Conservation (phyloP, 1,140 invertebrate genomes). For the Macrotrachela quadricornifera region DNA sequence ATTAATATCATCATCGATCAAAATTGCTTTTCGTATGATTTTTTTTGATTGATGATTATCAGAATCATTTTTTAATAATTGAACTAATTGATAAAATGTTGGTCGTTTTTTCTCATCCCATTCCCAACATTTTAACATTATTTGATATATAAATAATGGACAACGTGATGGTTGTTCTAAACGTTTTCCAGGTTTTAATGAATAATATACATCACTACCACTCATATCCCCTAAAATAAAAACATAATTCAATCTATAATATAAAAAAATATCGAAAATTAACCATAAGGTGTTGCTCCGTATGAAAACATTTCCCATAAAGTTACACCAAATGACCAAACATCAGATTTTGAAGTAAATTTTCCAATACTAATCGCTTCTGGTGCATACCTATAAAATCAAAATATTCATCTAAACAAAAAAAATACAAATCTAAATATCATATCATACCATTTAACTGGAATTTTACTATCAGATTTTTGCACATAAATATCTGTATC, state of each 20-base stretch:
- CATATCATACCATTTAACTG: conserved; percentile 56
- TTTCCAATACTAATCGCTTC: conserved; percentile 1
- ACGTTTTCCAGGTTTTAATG: not conserved
- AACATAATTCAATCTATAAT: too few relatives aligned
- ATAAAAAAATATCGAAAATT: too few relatives aligned
- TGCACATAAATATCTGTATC: conserved; percentile 62
- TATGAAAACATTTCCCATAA: conserved; percentile 15
- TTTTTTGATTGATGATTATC: conserved; percentile 2
- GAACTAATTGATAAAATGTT: conserved; percentile 9
- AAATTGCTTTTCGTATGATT: too few relatives aligned
- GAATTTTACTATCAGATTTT: conserved; percentile 68
- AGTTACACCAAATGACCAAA: conserved; percentile 7
- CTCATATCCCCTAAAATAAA: not conserved
- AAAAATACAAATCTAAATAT: too few relatives aligned
- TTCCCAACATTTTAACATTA: conserved; percentile 31
- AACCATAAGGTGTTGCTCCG: conserved; percentile 49
- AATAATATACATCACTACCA: conserved; percentile 5
- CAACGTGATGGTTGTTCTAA: conserved; percentile 12
- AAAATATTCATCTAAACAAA: too few relatives aligned
- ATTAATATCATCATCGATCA: too few relatives aligned
- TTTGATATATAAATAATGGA: conserved; percentile 23
- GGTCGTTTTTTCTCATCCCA: conserved; percentile 23
- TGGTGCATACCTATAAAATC: conserved; percentile 1
- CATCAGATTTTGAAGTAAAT: conserved; percentile 4
- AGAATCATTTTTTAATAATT: conserved; percentile 5